These are phyloP conservation scores for Euplexia lucipara DNA, from an alignment of 2,888 invertebrate genomes.

Conservation along the genomic window DNA sequence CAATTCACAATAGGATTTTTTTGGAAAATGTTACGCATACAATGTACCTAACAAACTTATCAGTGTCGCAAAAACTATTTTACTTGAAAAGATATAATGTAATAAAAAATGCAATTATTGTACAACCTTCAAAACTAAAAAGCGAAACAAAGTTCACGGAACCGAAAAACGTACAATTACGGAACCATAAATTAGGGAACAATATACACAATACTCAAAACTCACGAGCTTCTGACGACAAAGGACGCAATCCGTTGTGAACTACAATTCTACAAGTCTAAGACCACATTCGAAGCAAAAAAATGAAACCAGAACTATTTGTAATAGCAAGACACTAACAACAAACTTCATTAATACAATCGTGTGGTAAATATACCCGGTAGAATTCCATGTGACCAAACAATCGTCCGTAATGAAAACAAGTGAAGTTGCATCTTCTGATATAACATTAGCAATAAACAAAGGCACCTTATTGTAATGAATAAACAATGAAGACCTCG, in stretches of 20 bases:
- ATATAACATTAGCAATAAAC: slow-evolving; percentile 65
- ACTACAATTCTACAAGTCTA: slow-evolving; percentile 57
- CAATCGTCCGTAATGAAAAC: slow-evolving; percentile 48
- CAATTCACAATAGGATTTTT: too few species aligned
- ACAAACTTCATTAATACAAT: slow-evolving; percentile 42
- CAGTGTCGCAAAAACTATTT: background rate
- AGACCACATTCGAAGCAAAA: slow-evolving; percentile 36
- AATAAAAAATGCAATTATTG: slow-evolving; percentile 20
- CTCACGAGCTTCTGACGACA: slow-evolving; percentile 70
- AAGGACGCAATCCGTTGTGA: slow-evolving; percentile 64
- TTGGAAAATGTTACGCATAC: too few species aligned
- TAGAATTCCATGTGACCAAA: slow-evolving; percentile 54
- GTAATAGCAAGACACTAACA: slow-evolving; percentile 36
- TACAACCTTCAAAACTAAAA: slow-evolving; percentile 21
- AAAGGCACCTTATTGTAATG: slow-evolving; percentile 68
- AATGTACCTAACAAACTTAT: slow-evolving; percentile 12
- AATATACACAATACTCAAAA: slow-evolving; percentile 72
- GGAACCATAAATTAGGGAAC: slow-evolving; percentile 67
- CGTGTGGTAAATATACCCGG: slow-evolving; percentile 32
- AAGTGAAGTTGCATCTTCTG: slow-evolving; percentile 63
- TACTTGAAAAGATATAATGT: slow-evolving; percentile 7
- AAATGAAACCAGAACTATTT: slow-evolving; percentile 52
- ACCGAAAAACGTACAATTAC: slow-evolving; percentile 61
- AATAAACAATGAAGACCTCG: slow-evolving; percentile 77
- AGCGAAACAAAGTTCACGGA: slow-evolving; percentile 37